Evolutionary conservation across 2,113 vertebrate species (phyloP).

Genomic region (Triplophysa siluroides): DNA sequence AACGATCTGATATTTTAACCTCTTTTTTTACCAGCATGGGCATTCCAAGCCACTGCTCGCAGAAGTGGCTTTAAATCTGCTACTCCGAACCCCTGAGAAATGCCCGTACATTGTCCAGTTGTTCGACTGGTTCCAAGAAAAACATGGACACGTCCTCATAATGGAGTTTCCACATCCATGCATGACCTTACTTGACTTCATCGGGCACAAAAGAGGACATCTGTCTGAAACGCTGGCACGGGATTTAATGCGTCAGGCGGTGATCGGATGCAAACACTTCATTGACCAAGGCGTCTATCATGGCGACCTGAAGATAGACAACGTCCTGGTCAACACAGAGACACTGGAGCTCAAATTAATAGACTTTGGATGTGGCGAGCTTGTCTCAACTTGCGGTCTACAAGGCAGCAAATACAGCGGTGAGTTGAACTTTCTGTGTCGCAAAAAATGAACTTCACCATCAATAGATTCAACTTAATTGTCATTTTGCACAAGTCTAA

Average conservation of each 20-base stretch:
- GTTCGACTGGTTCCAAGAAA: conserved; percentile 63
- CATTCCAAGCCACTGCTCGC: conserved; percentile 47
- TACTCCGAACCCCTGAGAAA: conserved; percentile 46
- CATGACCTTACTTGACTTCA: conserved; percentile 59
- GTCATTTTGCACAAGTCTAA: too few species aligned
- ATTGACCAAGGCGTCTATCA: conserved; percentile 59
- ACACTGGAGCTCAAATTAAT: conserved; percentile 61
- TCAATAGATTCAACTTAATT: too few species aligned
- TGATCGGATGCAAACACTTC: conserved; percentile 57
- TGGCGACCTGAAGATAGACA: conserved; percentile 70
- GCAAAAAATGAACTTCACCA: too few species aligned
- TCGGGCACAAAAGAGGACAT: background rate
- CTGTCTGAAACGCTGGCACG: conserved; percentile 48
- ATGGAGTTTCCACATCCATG: conserved; percentile 62
- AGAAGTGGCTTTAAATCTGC: conserved; percentile 62
- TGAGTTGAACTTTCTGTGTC: background rate
- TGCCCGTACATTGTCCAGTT: conserved; percentile 58
- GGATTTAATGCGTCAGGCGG: conserved; percentile 59
- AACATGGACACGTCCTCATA: conserved; percentile 50
- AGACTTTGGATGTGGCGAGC: conserved; percentile 68
- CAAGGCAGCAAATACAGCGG: background rate
- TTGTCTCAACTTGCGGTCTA: background rate
- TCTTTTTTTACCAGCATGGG: conserved; percentile 24
- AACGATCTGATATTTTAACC: background rate
- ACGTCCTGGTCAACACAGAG: conserved; percentile 72